These are phyloP conservation scores for Sicus ferrugineus DNA, from an alignment of 2,888 invertebrate species.

Conservation along the genomic window DNA sequence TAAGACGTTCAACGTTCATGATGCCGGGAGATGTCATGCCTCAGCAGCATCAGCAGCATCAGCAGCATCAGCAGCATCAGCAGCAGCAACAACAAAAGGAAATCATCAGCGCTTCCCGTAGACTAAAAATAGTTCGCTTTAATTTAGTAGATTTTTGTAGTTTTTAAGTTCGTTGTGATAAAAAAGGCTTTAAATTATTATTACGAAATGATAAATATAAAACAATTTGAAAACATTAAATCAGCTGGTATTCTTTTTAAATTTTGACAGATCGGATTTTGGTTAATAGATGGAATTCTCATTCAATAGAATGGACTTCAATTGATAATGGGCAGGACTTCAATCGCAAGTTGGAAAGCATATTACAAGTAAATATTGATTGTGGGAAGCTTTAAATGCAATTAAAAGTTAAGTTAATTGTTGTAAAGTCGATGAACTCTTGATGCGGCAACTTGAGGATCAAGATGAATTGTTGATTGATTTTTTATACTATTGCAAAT, in stretches of 20 bases:
- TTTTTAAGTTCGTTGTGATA: slow-evolving; percentile 54
- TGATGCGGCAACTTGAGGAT: too few species aligned
- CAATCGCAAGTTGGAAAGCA: too few species aligned
- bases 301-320: too few species aligned
- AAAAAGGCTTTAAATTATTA: slow-evolving; percentile 43
- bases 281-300: too few species aligned
- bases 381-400: too few species aligned
- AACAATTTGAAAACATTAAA: slow-evolving; percentile 38
- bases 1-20: slow-evolving; percentile 35
- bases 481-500: too few species aligned
- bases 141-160: background rate
- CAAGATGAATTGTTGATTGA: too few species aligned
- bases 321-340: too few species aligned
- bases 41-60: slow-evolving; percentile 41
- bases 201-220: slow-evolving; percentile 29
- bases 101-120: slow-evolving; percentile 50
- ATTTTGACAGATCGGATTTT: too few species aligned
- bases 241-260: background rate
- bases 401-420: too few species aligned
- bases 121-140: slow-evolving; percentile 34
- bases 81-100: slow-evolving; percentile 28
- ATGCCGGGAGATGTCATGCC: slow-evolving; percentile 35
- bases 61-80: slow-evolving; percentile 34
- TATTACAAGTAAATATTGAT: too few species aligned
- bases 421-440: too few species aligned